Percentiles rank a stretch among this genome's conserved stretches.
Conservation (phyloP, 2,797 vertebrate species). For the Pogonophryne albipinna region DNA sequence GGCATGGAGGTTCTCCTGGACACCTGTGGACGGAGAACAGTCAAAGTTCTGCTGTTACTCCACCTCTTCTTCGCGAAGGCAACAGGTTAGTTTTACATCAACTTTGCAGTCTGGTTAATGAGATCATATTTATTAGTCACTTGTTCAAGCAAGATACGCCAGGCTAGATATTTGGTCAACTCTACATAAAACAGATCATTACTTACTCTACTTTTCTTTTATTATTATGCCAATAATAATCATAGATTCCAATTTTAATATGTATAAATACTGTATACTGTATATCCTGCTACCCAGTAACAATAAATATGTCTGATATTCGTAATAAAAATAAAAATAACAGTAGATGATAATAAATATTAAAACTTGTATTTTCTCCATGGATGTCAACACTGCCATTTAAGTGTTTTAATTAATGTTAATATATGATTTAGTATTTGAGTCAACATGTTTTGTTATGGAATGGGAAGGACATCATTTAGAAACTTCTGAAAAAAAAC, state of each 20-base stretch:
- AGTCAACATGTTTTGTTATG: neutral
- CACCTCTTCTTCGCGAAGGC: constrained; percentile 40
- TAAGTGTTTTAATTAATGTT: neutral
- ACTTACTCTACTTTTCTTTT: too few relatives aligned
- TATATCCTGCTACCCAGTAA: too few relatives aligned
- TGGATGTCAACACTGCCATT: too few relatives aligned
- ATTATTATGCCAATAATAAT: too few relatives aligned
- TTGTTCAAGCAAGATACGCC: neutral
- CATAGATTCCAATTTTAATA: too few relatives aligned
- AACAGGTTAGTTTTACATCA: constrained; percentile 60
- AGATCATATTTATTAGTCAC: constrained; percentile 49
- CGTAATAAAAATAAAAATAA: too few relatives aligned
- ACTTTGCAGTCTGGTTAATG: neutral
- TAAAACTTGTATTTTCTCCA: too few relatives aligned
- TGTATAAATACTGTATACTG: too few relatives aligned
- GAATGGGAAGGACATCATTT: neutral
- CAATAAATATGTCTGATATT: too few relatives aligned
- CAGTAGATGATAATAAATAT: too few relatives aligned
- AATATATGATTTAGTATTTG: neutral
- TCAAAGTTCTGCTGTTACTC: constrained; percentile 27
- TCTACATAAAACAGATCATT: too few relatives aligned
- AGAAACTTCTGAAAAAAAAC: neutral
- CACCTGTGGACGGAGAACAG: constrained; percentile 2
- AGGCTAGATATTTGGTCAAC: neutral
- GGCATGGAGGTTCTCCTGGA: constrained; percentile 50